These are phyloP conservation scores for Microhierax caerulescens DNA, from an alignment of 2,797 vertebrate genomes.

Conservation along the genomic window DNA sequence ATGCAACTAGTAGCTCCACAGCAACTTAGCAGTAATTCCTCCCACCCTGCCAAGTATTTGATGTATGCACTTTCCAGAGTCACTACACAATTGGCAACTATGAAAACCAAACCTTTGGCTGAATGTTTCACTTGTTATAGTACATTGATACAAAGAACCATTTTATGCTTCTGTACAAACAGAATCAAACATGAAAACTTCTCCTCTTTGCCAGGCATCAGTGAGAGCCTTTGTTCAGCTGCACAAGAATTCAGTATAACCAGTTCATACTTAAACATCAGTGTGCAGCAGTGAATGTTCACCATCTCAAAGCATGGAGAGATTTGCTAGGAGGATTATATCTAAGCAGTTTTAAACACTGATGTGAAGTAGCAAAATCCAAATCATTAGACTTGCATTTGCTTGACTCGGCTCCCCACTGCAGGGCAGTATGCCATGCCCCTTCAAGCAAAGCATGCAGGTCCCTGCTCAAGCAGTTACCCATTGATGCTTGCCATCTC, in stretches of 20 bases:
- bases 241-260: conserved; percentile 38
- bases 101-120: not conserved
- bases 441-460: not conserved
- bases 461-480: not conserved
- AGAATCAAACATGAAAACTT: conserved; percentile 14
- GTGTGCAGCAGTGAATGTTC: not conserved
- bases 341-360: conserved; percentile 64
- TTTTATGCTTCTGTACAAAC: conserved; percentile 16
- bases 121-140: not conserved
- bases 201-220: conserved; percentile 22
- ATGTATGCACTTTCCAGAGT: not conserved
- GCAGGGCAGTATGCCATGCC: conserved; percentile 1
- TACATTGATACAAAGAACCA: not conserved
- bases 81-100: not conserved
- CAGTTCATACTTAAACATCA: conserved; percentile 18
- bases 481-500: not conserved
- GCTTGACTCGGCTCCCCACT: not conserved
- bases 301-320: not conserved
- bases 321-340: conserved; percentile 63
- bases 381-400: conserved; percentile 64
- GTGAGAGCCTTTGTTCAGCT: conserved; percentile 45
- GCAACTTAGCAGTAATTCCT: not conserved
- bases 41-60: not conserved
- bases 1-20: not conserved
- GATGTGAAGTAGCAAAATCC: conserved; percentile 60